Percentiles rank a stretch among this genome's conserved stretches.
Evolutionary conservation across 2,888 invertebrate species (phyloP).

Genomic region (Xestia rhomboidea): DNA sequence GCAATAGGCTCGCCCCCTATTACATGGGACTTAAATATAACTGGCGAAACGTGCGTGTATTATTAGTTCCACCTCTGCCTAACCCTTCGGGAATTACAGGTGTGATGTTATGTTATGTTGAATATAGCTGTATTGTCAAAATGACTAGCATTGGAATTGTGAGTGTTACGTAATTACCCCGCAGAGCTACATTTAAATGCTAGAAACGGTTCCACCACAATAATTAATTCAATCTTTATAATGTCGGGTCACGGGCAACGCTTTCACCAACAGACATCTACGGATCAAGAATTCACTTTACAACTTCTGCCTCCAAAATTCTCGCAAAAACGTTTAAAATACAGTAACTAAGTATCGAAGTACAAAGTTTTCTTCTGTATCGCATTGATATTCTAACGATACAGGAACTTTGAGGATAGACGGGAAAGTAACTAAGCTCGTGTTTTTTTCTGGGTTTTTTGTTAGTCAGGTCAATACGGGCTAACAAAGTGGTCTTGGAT

Average conservation of each 20-base stretch:
- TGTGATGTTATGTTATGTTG: too few relatives aligned
- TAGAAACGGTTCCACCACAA: constrained; percentile 31
- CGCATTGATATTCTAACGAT: constrained; percentile 70
- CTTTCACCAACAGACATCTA: constrained; percentile 47
- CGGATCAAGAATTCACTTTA: constrained; percentile 66
- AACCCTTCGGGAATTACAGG: too few relatives aligned
- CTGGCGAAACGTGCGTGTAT: too few relatives aligned
- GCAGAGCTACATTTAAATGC: constrained; percentile 51
- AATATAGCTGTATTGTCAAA: not conserved
- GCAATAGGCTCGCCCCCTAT: too few relatives aligned
- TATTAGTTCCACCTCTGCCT: too few relatives aligned
- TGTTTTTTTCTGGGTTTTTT: constrained; percentile 57
- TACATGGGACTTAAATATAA: too few relatives aligned
- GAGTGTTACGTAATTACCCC: not conserved
- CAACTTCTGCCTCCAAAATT: constrained; percentile 61
- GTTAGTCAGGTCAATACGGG: constrained; percentile 45
- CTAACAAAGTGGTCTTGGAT: constrained; percentile 40
- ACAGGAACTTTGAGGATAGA: constrained; percentile 63
- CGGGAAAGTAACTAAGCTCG: constrained; percentile 41
- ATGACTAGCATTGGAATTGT: not conserved
- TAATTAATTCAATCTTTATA: constrained; percentile 64
- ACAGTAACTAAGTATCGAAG: constrained; percentile 63
- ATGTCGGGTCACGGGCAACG: constrained; percentile 34
- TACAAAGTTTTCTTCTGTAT: constrained; percentile 55
- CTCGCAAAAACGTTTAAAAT: constrained; percentile 67